Evolutionary conservation across 1,140 invertebrate genomes (phyloP), one percentile per base, ranked within the genome.

Genomic region (Drosophila arawakana): DNA sequence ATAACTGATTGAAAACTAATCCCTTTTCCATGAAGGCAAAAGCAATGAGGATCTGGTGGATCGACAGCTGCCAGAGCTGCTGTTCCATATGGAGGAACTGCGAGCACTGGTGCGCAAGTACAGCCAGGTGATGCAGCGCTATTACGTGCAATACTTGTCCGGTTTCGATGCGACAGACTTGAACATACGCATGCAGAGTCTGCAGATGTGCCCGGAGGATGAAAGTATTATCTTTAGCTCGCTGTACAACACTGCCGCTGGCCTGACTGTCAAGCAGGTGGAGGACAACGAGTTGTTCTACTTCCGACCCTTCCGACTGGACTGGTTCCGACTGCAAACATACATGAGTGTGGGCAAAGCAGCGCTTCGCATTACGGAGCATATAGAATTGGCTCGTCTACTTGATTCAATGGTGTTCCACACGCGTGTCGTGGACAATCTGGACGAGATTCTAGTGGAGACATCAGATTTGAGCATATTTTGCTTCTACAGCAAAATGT

Each of bases 51-150:
- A 98, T 93, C 93, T 98, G 34, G 96, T 98, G 3, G 97, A 98
- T 92, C 94, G 98, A 55, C 98, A 99, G 92, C 93, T 99, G 30
- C 98, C 99, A 7, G 99, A 99, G 93, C 93, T 99, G 25, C 93
- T 99, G 1, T 99, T 99, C 92, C 98, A 99, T 81, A 99, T 99
- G 95, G 98, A 99, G 93, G 99, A 99, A 93, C 93, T 99, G 25
- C 94, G 98, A 92, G 97, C 97, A 41, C 91, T 99, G 47, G 97
- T 99, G 5, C 94, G 97, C 61, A 99, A 99, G 92, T 98, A 99
- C 92, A 98, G 96, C 81, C 97, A 99, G 94, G 98, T 99, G 2
- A 97, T 99, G 93, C 98, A 99, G 92, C 94, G 98, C 69, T 99
- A 99, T 93, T 99, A 99, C 93, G 96, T 99, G 18, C 98, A 99